These are phyloP conservation scores for Aythya baeri DNA, from an alignment of 2,113 vertebrate species.

Conservation along the genomic window DNA sequence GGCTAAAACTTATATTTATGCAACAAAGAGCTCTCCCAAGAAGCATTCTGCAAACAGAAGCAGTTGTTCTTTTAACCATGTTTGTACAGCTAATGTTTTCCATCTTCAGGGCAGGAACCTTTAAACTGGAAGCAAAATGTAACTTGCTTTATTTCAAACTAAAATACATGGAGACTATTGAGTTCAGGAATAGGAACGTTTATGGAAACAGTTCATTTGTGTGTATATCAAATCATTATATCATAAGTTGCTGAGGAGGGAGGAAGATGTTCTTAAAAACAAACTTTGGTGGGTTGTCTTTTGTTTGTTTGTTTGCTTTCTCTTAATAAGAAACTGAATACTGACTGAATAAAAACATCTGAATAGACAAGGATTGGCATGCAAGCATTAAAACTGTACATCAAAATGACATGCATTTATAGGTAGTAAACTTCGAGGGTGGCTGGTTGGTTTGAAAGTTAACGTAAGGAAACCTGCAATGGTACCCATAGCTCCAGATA, in stretches of 20 bases:
- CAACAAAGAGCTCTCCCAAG: background rate
- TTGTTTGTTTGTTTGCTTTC: background rate
- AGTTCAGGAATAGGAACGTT: background rate
- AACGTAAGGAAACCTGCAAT: background rate
- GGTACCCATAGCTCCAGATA: background rate
- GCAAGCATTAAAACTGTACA: background rate
- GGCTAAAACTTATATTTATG: background rate
- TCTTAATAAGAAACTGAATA: background rate
- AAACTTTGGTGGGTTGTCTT: background rate
- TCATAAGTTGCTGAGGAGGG: background rate
- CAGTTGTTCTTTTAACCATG: accelerated
- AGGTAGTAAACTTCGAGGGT: background rate
- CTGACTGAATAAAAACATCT: background rate
- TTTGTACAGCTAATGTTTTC: background rate
- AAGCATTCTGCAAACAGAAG: background rate
- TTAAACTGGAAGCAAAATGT: background rate
- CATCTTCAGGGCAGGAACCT: background rate
- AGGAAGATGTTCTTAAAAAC: background rate
- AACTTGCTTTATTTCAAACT: background rate
- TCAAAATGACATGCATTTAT: background rate
- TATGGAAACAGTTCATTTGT: background rate
- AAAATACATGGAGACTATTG: background rate
- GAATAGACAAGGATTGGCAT: background rate
- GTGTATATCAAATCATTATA: background rate
- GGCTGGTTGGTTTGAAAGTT: background rate